phyloP scores from a whole-genome alignment of 2,797 vertebrate species.

The Balearica regulorum region DNA sequence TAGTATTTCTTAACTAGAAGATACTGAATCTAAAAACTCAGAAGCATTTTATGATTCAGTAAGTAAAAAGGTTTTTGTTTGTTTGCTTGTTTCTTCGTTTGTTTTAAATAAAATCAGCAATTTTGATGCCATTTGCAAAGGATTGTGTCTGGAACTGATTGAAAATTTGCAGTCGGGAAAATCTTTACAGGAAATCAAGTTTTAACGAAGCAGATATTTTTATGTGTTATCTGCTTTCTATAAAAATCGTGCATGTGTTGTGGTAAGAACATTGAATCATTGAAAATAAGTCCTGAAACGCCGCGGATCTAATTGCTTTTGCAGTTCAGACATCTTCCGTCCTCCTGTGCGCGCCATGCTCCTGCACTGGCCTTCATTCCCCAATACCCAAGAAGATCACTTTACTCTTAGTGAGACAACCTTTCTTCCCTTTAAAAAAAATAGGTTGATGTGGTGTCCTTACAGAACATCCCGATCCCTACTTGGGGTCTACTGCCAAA shows the following conservation, averaged over 20 bases:
- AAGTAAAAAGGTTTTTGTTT: neutral
- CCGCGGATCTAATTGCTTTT: neutral
- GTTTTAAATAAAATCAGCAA: neutral
- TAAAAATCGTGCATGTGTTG: neutral
- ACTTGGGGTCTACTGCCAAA: neutral
- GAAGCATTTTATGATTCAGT: neutral
- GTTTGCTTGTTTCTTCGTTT: neutral
- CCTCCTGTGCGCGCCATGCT: neutral
- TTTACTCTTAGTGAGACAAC: neutral
- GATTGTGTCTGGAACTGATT: neutral
- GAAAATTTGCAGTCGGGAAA: neutral
- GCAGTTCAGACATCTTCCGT: neutral
- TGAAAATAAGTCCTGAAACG: neutral
- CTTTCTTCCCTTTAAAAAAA: neutral
- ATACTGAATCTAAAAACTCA: neutral
- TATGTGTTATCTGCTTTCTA: constrained; percentile 31
- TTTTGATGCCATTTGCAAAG: neutral
- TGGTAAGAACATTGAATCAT: neutral
- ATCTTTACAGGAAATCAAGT: constrained; percentile 18
- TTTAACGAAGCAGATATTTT: constrained; percentile 24
- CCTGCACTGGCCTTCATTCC: neutral
- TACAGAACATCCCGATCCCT: neutral
- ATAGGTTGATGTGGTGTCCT: neutral
- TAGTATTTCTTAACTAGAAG: neutral
- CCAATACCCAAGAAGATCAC: neutral